Percentiles rank a stretch among this genome's conserved stretches.
These are phyloP conservation scores for Agrochola macilenta DNA, from an alignment of 2,888 invertebrate genomes.

Conservation along the genomic window DNA sequence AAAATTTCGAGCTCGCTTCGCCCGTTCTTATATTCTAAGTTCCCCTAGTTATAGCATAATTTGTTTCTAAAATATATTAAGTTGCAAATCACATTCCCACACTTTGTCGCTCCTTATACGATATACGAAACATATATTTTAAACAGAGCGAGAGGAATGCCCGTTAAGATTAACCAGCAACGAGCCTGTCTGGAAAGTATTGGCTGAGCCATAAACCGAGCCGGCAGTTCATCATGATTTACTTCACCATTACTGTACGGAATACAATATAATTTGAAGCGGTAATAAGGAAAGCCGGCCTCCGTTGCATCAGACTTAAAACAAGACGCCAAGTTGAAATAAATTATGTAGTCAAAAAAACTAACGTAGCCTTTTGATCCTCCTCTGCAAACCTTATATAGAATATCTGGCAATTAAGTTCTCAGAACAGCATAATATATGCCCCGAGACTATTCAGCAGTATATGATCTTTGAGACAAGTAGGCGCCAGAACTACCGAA, in stretches of 20 bases:
- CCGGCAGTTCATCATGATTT: slow-evolving; percentile 65
- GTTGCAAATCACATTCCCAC: slow-evolving; percentile 13
- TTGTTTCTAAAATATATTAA: slow-evolving; percentile 20
- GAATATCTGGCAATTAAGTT: slow-evolving; percentile 11
- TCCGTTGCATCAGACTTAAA: slow-evolving; percentile 50
- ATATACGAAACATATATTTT: slow-evolving; percentile 26
- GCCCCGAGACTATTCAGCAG: slow-evolving; percentile 12
- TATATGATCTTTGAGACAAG: slow-evolving; percentile 45
- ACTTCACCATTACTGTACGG: slow-evolving; percentile 55
- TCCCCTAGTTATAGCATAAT: neutral
- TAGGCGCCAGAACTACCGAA: slow-evolving; percentile 42
- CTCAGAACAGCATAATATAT: slow-evolving; percentile 13
- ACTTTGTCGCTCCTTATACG: slow-evolving; percentile 19
- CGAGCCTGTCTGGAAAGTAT: slow-evolving; percentile 49
- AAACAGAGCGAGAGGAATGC: slow-evolving; percentile 39
- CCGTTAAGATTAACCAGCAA: slow-evolving; percentile 31
- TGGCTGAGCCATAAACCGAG: slow-evolving; percentile 55
- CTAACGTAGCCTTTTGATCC: slow-evolving; percentile 19
- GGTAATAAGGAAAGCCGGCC: slow-evolving; percentile 65
- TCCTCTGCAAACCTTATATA: slow-evolving; percentile 20
- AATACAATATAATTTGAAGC: slow-evolving; percentile 64
- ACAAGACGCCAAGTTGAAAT: slow-evolving; percentile 17
- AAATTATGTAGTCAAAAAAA: slow-evolving; percentile 33
- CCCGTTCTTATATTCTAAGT: too few species aligned
- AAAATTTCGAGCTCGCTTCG: too few species aligned